Evolutionary conservation across 2,888 invertebrate genomes (phyloP), one percentile per base, ranked within the genome.

Genomic region (Acrobasis repandana): DNA sequence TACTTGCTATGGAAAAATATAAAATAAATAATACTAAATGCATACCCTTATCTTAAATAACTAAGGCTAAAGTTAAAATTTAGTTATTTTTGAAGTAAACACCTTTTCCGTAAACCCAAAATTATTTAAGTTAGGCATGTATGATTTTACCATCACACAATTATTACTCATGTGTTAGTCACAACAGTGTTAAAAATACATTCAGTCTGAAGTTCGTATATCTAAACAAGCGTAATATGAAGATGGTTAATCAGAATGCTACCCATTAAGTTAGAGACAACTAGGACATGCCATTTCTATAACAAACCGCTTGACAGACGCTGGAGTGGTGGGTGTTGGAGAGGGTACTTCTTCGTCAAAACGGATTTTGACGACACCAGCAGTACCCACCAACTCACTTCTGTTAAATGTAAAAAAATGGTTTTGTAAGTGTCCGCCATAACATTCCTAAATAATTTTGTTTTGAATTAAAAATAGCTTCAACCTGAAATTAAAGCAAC

Each of bases 361-460:
- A 71, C 82, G 90, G 73, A 93, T 88, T 90, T 93, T 94, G 83
- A 94, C 93, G 80, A 93, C 93, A 82, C 94, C 94, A 67, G 93
- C 93, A 67, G 93, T 93, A 69, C 94, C 94, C 74, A 93, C 90
- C 85, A 94, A 92, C 83, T 94, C 94, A 93, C 93, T 93, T 93
- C 94, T 93, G 92, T 91, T 88, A 89, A 88, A 85, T 79, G 68
- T 36, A 36, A 58, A 58, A 63, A 62, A 61, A 51, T n/a, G n/a
- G 47, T 47, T 52, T 49, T 47, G 2, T 33, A 51, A 51, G 9
- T 34, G n/a, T 2, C 43, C 10, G n/a, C 14, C 1, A n/a, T 28
- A 6, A 28, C 28, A 28, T 28, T 28, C 0, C 6, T 28, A 4
- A 20, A 28, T 6, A 6, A 6, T 6, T 28, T 28, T 28, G 4